Conservation (phyloP, 2,797 vertebrate species). For the Vultur gryphus region DNA sequence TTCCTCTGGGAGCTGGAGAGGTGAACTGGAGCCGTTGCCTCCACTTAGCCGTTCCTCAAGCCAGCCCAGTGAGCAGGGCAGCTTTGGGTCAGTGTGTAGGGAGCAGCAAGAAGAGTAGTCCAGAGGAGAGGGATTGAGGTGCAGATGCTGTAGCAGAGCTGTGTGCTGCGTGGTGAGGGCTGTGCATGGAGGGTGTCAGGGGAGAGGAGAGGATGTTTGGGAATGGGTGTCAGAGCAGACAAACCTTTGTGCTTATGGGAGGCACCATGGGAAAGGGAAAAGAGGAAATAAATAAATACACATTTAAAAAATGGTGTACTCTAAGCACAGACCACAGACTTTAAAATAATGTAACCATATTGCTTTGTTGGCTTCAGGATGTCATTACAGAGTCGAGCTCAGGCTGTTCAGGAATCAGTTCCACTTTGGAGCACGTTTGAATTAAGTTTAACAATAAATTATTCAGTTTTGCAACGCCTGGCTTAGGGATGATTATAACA, state of each 20-base stretch:
- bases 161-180: neutral
- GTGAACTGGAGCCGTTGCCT: neutral
- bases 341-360: neutral
- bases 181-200: accelerated
- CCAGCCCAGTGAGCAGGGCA: neutral
- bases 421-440: neutral
- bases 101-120: neutral
- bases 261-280: neutral
- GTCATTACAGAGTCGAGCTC: neutral
- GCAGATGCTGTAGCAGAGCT: neutral
- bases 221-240: neutral
- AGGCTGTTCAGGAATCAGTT: neutral
- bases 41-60: neutral
- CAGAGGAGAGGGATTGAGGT: neutral
- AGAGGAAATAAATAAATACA: neutral
- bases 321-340: neutral
- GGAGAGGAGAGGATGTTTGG: neutral
- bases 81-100: accelerated
- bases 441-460: conserved; percentile 26
- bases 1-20: neutral
- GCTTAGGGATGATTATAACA: neutral
- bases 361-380: neutral
- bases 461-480: neutral
- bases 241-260: neutral
- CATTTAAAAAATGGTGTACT: neutral